Evolutionary conservation across 2,113 vertebrate genomes (phyloP).

Genomic region (Planiliza haematocheilus): DNA sequence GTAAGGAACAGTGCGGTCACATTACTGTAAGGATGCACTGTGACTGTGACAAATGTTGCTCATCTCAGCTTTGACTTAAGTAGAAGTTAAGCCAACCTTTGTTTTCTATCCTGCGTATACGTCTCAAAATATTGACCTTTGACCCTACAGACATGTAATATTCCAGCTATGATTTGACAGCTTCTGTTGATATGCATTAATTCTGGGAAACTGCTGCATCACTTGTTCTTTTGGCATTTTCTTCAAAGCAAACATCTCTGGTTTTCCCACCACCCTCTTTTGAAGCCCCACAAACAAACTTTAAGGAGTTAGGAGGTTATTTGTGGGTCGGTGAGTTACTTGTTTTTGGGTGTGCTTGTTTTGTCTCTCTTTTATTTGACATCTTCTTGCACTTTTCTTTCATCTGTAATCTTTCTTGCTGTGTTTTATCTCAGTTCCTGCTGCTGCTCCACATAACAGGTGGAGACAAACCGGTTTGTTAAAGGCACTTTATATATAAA

Average conservation of each 20-base stretch:
- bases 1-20: too few relatives aligned
- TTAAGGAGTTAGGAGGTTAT: conserved; percentile 13
- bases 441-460: conserved; percentile 1
- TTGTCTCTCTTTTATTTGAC: conserved; percentile 19
- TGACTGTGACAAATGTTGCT: too few relatives aligned
- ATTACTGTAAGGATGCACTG: too few relatives aligned
- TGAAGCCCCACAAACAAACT: conserved; percentile 15
- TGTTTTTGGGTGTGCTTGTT: conserved; percentile 12
- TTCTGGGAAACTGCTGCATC: neutral
- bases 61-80: too few relatives aligned
- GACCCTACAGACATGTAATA: neutral
- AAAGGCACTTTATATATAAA: conserved; percentile 54
- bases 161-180: neutral
- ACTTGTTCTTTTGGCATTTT: conserved; percentile 3
- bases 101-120: neutral
- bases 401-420: conserved; percentile 18
- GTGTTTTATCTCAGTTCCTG: conserved; percentile 17
- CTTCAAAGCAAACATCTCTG: neutral
- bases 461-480: conserved; percentile 37
- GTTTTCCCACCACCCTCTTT: neutral
- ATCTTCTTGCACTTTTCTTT: conserved; percentile 14
- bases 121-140: neutral
- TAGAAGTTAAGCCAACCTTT: too few relatives aligned
- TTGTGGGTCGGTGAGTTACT: conserved; percentile 11
- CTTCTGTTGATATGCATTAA: neutral